These are phyloP conservation scores for Nematolebias whitei DNA, from an alignment of 2,113 vertebrate species.

Conservation along the genomic window DNA sequence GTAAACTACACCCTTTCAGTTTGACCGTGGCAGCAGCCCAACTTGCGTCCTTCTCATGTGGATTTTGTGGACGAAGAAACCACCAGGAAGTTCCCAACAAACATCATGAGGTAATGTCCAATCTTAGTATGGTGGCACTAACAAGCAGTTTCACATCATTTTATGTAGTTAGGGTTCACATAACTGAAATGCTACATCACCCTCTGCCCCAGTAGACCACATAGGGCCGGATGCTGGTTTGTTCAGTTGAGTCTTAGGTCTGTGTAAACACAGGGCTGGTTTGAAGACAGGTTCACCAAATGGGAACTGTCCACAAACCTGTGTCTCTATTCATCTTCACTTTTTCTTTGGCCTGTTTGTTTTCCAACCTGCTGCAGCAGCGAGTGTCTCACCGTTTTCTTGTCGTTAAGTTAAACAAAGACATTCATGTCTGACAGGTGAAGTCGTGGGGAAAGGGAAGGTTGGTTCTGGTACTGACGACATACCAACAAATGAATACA, in stretches of 20 bases:
- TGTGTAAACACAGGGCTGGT: conserved; percentile 65
- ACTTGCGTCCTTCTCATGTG: conserved; percentile 57
- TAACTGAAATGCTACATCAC: conserved; percentile 34
- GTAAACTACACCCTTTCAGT: conserved; percentile 61
- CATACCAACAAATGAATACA: conserved; percentile 20
- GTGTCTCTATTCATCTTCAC: conserved; percentile 52
- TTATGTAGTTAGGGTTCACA: conserved; percentile 23
- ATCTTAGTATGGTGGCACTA: conserved; percentile 57
- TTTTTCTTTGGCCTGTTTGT: conserved; percentile 69
- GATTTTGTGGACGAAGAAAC: conserved; percentile 40
- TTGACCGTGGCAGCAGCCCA: conserved; percentile 58
- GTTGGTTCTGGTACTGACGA: conserved; percentile 43
- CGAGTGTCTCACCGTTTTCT: conserved; percentile 64
- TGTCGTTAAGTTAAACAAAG: conserved; percentile 57
- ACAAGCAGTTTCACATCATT: conserved; percentile 43
- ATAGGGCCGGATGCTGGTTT: conserved; percentile 50
- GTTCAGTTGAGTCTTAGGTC: conserved; percentile 60
- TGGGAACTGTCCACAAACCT: conserved; percentile 67
- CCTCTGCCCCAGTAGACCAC: conserved; percentile 32
- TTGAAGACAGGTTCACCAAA: conserved; percentile 64
- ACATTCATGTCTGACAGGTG: conserved; percentile 65
- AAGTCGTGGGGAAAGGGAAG: conserved; percentile 34
- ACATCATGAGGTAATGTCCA: conserved; percentile 41
- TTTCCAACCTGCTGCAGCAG: conserved; percentile 75
- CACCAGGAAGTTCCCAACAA: conserved; percentile 59